Base-by-base conservation (phyloP, 2,888 invertebrate genomes). In the Tuberolachnus salignus region DNA sequence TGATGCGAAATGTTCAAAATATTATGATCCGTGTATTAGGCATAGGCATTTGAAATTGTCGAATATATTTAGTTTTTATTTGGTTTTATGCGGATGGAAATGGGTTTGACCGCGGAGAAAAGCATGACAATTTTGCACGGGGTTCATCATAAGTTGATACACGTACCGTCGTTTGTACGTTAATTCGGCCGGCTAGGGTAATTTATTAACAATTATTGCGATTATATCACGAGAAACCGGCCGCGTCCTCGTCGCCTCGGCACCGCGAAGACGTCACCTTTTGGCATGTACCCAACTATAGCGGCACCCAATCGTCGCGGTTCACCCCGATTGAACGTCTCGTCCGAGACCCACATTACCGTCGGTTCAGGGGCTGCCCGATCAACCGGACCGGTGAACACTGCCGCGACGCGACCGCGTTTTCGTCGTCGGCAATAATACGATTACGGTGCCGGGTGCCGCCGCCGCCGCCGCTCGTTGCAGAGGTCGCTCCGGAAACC, bases 261-360 rank as follows among this genome's bases (percentile, higher is more conserved):
- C 34, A 10, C n/a, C 16, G 49, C n/a, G 71, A 44, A 26, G n/a
- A 23, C 13, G 23, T 46, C 23, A 46, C 57, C 16, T 16, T 19
- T n/a, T 53, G 6, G 53, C 53, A 10, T 9, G 44, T 11, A 19
- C n/a, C 9, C 14, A 53, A 49, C 26, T n/a, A n/a, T n/a, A n/a
- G 70, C 26, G n/a, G 51, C n/a, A n/a, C n/a, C n/a, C 14, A 14
- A 16, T 19, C 16, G 44, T 23, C n/a, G 34, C 53, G 63, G 75
- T 78, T 78, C 75, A 69, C 46, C 67, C 57, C 57, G 75, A 69
- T 59, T 67, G 75, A 78, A 78, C 59, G 75, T 51, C 51, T 78
- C 67, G 67, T 78, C 75, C 75, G 19, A 78, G 75, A 78, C 75
- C 75, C 75, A 78, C 16, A 78, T 78, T 73, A 19, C 46, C 73